These are phyloP conservation scores for Leucania comma DNA, from an alignment of 2,888 invertebrate genomes.

Conservation along the genomic window DNA sequence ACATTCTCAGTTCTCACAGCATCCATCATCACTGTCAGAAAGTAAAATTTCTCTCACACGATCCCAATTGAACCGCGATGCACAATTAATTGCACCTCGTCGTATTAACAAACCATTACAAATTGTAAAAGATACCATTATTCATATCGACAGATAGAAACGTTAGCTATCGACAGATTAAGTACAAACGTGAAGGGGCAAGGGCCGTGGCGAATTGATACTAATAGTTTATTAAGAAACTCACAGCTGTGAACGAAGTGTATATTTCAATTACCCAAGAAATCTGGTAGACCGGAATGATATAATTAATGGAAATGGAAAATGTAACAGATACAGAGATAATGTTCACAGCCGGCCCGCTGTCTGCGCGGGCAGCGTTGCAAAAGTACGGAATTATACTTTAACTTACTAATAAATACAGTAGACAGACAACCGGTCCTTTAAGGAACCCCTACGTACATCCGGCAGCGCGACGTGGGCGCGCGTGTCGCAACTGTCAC, in stretches of 20 bases:
- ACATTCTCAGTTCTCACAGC: conserved; percentile 47
- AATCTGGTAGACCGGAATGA: conserved; percentile 75
- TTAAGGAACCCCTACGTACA: conserved; percentile 88
- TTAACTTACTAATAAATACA: conserved; percentile 74
- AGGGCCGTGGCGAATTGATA: conserved; percentile 80
- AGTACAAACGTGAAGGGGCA: conserved; percentile 77
- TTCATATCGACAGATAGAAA: conserved; percentile 79
- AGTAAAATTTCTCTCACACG: conserved; percentile 48
- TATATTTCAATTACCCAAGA: conserved; percentile 83
- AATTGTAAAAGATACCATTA: conserved; percentile 75
- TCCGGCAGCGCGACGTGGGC: conserved; percentile 87
- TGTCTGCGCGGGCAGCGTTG: conserved; percentile 85
- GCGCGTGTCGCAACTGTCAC: conserved; percentile 83
- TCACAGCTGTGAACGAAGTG: conserved; percentile 80
- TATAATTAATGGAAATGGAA: conserved; percentile 89
- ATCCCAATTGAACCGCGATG: conserved; percentile 32
- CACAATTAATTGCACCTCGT: conserved; percentile 56
- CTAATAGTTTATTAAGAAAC: conserved; percentile 85
- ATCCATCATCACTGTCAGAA: conserved; percentile 40
- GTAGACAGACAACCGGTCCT: conserved; percentile 83
- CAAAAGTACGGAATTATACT: conserved; percentile 79
- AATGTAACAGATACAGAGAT: conserved; percentile 86
- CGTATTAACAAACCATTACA: conserved; percentile 64
- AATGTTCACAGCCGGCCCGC: conserved; percentile 84
- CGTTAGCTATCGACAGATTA: conserved; percentile 76